Base-by-base conservation (phyloP, 2,113 vertebrate genomes). In the Pseudois nayaur region DNA sequence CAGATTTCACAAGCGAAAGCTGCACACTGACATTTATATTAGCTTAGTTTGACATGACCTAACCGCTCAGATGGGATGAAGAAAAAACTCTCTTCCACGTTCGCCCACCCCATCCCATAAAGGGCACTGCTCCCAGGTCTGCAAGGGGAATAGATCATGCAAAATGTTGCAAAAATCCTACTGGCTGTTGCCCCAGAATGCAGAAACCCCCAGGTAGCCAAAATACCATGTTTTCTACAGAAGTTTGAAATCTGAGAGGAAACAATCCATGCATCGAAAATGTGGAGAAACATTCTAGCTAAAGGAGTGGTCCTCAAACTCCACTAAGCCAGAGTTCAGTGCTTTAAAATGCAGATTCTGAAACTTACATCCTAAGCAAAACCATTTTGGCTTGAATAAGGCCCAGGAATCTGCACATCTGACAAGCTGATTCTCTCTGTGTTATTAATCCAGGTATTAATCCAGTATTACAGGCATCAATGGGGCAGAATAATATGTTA, bases 11-110 rank as follows among this genome's bases (percentile, higher is more conserved):
- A 89, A 97, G 57, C 23, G 90, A 96, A 95, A 98, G 97, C 96
- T 3, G 93, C 95, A 76, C 76, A 6, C 86, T 98, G 98, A 98
- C 98, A 97, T 98, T 98, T 99, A 98, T 98, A 98, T 98, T 98
- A 99, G 96, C 97, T 98, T 97, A 0, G 0, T 98, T 97, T 98
- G 98, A 98, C 98, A 89, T 11, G 79, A 95, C 96, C 97, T 98
- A 97, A 98, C 0, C 15, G 83, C 95, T 96, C 81, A 45, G 86
- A 97, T 43, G 48, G 97, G 87, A 94, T 96, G 97, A 74, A 98
- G 90, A 15, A 21, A 59, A 59, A 95, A 71, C n/a, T 91, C 21
- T 0, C 71, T 0, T 0, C 90, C 95, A 45, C 3, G 7, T 40
- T 91, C 19, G 45, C 93, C 64, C 50, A 13, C 36, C 91, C 79